Percentiles rank a stretch among this genome's conserved stretches.
These are phyloP conservation scores for Seira sanloemensis DNA, from an alignment of 2,888 invertebrate species.

Conservation along the genomic window DNA sequence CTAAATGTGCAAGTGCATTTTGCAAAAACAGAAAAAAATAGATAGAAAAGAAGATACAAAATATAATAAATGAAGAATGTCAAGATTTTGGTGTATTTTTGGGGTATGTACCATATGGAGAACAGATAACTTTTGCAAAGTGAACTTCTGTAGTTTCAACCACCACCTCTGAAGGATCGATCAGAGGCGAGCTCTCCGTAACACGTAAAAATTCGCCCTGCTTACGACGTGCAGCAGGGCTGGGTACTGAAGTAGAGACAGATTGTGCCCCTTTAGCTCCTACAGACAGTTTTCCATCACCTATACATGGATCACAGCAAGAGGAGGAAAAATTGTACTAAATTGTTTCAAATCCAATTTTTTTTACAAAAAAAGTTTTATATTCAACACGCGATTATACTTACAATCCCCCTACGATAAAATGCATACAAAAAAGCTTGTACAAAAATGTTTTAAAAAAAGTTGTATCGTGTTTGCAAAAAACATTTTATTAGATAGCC, in stretches of 20 bases:
- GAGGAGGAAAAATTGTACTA: constrained; percentile 23
- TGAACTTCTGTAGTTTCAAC: constrained; percentile 84
- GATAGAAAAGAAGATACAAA: constrained; percentile 24
- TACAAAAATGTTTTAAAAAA: neutral
- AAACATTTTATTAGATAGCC: too few species aligned
- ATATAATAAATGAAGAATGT: constrained; percentile 3
- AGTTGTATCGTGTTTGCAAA: neutral
- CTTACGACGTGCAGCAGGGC: constrained; percentile 71
- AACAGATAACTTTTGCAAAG: constrained; percentile 86
- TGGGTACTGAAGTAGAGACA: constrained; percentile 68
- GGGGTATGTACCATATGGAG: constrained; percentile 82
- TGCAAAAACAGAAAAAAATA: neutral
- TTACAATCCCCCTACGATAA: neutral
- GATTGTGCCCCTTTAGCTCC: constrained; percentile 64
- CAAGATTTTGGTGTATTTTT: constrained; percentile 22
- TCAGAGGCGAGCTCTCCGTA: constrained; percentile 81
- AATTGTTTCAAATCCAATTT: neutral
- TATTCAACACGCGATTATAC: neutral
- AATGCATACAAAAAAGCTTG: neutral
- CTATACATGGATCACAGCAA: constrained; percentile 55
- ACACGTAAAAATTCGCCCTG: constrained; percentile 78
- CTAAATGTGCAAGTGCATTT: neutral
- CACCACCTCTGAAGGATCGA: constrained; percentile 85
- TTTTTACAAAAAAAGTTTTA: neutral
- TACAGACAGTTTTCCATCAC: constrained; percentile 65